Evolutionary conservation across 2,797 vertebrate species (phyloP), one percentile per base, ranked within the genome.

Genomic region (Enteromius anoplus): DNA sequence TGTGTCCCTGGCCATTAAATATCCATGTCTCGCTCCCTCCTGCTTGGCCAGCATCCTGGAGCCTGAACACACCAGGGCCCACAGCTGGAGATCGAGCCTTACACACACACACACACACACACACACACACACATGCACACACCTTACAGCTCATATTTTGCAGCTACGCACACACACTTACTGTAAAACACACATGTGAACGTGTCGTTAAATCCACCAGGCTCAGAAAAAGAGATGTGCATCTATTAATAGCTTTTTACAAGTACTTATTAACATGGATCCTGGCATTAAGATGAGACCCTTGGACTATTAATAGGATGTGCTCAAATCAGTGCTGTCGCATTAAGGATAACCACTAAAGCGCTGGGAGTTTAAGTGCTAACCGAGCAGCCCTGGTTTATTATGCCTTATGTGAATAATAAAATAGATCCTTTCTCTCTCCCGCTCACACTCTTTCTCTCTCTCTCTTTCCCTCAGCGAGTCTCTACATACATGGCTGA

Each of bases 401-500:
- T 94, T 94, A 95, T 94, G 92, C 92, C 92, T 91, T 93, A 89
- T 95, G 93, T 94, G 93, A 94, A 94, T 94, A 93, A 93, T 94
- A 93, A 93, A 94, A 92, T 90, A 92, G 85, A 82, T 78, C 69
- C 76, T 64, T 19, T 37, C 45, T 78, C 87, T 78, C 86, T 84
- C 66, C n/a, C 47, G 55, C 64, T 76, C 79, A n/a, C 40, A 53
- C 45, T 80, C 86, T 81, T 29, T 71, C 45, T 80, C 86, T 82
- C 66, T 76, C 70, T 45, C 66, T 83, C 82, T 80, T 71, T 21
- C 91, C 34, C 71, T 85, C 83, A 65, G 76, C 66, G 84, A 70
- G 82, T 85, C 90, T 88, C 88, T 89, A 89, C 86, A 91, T 90
- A 93, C 91, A 91, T 89, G 90, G 91, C 34, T 90, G 89, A 93